Base-by-base conservation (phyloP, 2,113 vertebrate genomes). In the Polyodon spathula region DNA sequence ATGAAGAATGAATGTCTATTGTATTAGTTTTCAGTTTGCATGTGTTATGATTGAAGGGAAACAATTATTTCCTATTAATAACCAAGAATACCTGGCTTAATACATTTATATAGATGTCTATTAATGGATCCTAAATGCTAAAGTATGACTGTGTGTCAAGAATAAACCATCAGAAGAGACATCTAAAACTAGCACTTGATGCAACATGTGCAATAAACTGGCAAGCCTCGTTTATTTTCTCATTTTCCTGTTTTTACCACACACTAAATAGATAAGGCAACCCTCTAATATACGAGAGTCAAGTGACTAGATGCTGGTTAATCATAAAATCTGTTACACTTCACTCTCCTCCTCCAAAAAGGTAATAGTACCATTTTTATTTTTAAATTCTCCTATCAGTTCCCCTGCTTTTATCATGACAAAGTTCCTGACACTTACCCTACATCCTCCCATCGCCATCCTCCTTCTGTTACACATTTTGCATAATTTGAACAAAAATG, bases 261-360 rank as follows among this genome's bases (percentile, higher is more conserved):
- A 50, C 10, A 50, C 4, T n/a, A 50, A n/a, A 50, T 6, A 50
- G 48, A 50, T 50, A 50, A 50, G 48, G 14, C 48, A 50, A 50
- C 5, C 15, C 14, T 14, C 3, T 2, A 12, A 10, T 11, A 50
- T 50, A 50, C 14, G 48, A 3, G 5, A 50, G 48, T 10, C 48
- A 12, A 50, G 12, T 7, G 48, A 50, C 48, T 6, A 11, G 48
- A 50, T 12, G 48, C 12, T 10, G 48, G 6, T 50, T 50, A 50
- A 50, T 50, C 48, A n/a, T 14, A 50, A 50, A 50, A 50, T 50
- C 48, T n/a, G 48, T 50, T 50, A 50, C 15, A n/a, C 48, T 50
- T 50, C 48, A 50, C 48, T 50, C 48, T 50, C 12, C 48, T 27
- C 27, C 27, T 11, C 48, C 4, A n/a, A 10, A n/a, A 5, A n/a